A percentile compares a stretch with the other conserved stretches of the same genome.
phyloP scores from a whole-genome alignment of 1,140 invertebrate species.

The Drosophila arizonae region DNA sequence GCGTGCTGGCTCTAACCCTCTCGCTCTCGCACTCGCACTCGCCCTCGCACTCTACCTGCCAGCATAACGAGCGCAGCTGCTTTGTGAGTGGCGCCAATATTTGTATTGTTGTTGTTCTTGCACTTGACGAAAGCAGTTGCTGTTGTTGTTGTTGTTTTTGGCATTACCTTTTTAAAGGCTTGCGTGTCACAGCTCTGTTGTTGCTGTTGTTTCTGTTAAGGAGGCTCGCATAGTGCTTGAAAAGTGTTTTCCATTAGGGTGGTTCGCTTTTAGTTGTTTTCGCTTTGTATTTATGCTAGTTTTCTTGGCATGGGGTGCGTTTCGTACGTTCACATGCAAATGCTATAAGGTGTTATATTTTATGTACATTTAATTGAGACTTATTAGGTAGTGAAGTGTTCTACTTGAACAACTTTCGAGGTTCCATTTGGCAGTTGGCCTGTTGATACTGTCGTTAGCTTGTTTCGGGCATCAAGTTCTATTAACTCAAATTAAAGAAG shows the following conservation, averaged over 20 bases:
- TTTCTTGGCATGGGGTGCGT: slow-evolving; percentile 8
- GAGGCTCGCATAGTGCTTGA: slow-evolving; percentile 25
- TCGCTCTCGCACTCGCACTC: neutral
- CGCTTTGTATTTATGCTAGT: neutral
- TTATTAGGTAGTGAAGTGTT: slow-evolving; percentile 72
- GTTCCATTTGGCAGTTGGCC: slow-evolving; percentile 25
- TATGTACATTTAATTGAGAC: slow-evolving; percentile 82
- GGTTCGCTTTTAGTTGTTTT: slow-evolving; percentile 9
- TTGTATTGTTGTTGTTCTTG: slow-evolving; percentile 49
- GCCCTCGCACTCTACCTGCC: neutral
- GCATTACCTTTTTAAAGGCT: slow-evolving; percentile 53
- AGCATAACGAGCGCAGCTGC: slow-evolving; percentile 49
- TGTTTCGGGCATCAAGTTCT: slow-evolving; percentile 21
- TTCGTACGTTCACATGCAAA: slow-evolving; percentile 65
- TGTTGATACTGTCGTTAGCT: slow-evolving; percentile 74
- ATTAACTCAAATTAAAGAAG: slow-evolving; percentile 17
- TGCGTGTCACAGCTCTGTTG: slow-evolving; percentile 64
- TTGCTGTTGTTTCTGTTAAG: slow-evolving; percentile 17
- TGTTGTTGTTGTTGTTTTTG: slow-evolving; percentile 32
- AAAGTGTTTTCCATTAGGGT: slow-evolving; percentile 43
- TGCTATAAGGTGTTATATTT: slow-evolving; percentile 78
- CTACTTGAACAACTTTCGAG: slow-evolving; percentile 36
- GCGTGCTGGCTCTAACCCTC: neutral
- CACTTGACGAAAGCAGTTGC: slow-evolving; percentile 33
- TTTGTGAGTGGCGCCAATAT: slow-evolving; percentile 61